phyloP scores from a whole-genome alignment of 2,888 invertebrate genomes.

The Toxonevra muliebris region DNA sequence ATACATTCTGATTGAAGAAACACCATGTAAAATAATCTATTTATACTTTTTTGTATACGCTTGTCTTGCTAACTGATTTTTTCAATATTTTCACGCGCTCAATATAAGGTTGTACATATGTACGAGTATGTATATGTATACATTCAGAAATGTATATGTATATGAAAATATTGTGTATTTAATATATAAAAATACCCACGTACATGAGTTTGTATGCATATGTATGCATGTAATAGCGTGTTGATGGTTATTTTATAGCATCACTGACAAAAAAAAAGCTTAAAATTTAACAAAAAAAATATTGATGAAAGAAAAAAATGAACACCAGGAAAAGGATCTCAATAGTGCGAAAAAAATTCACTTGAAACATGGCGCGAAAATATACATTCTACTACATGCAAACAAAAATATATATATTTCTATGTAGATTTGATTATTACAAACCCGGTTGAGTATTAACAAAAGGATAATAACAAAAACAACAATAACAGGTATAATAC shows the following conservation, averaged over 20 bases:
- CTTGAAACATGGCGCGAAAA: too few relatives aligned
- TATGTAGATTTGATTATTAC: constrained; percentile 42
- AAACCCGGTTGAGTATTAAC: constrained; percentile 32
- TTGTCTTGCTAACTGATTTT: constrained; percentile 27
- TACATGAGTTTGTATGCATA: neutral
- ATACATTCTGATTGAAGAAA: too few relatives aligned
- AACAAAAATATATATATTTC: constrained; percentile 20
- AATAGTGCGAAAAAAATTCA: neutral
- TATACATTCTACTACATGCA: too few relatives aligned
- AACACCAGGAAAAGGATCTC: neutral
- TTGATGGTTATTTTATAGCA: constrained; percentile 22
- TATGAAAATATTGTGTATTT: neutral
- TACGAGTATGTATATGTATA: neutral
- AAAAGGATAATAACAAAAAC: too few relatives aligned
- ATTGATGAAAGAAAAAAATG: neutral
- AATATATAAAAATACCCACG: neutral
- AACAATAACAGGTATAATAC: too few relatives aligned
- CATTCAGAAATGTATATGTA: neutral
- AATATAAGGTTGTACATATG: constrained; percentile 16
- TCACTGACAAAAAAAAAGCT: neutral
- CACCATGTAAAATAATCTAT: constrained; percentile 13
- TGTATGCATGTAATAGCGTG: constrained; percentile 11
- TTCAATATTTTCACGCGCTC: constrained; percentile 19
- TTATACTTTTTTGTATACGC: constrained; percentile 11
- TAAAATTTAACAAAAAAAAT: neutral